These are phyloP conservation scores for Drosophila arawakana DNA, from an alignment of 1,140 invertebrate species.

Conservation along the genomic window DNA sequence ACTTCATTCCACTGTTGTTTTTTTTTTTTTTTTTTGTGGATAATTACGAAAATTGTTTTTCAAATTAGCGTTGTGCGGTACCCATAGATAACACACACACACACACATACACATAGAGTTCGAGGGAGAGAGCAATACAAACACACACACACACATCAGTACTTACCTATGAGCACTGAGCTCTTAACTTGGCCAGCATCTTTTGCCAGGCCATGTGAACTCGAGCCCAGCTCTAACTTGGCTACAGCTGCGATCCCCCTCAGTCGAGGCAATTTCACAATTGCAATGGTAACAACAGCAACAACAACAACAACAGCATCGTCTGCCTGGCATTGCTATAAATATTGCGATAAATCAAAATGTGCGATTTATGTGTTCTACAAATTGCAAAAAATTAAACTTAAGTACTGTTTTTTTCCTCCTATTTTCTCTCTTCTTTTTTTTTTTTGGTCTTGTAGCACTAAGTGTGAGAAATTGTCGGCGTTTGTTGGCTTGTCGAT, in stretches of 20 bases:
- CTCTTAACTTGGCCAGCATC: constrained; percentile 76
- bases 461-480: constrained; percentile 81
- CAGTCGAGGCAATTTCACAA: constrained; percentile 72
- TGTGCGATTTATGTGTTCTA: constrained; percentile 83
- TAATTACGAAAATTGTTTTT: constrained; percentile 84
- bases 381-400: constrained; percentile 83
- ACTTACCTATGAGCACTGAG: constrained; percentile 20
- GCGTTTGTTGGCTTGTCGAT: constrained; percentile 58
- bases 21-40: constrained; percentile 66
- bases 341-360: constrained; percentile 83
- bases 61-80: constrained; percentile 83
- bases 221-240: constrained; percentile 29
- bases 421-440: constrained; percentile 10
- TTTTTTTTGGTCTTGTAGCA: constrained; percentile 21
- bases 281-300: constrained; percentile 72
- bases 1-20: constrained; percentile 32
- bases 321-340: constrained; percentile 79
- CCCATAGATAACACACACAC: constrained; percentile 74
- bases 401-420: constrained; percentile 74
- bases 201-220: constrained; percentile 71
- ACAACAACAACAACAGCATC: constrained; percentile 19
- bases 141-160: constrained; percentile 32
- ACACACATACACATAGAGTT: constrained; percentile 10
- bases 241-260: constrained; percentile 51
- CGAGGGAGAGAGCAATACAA: constrained; percentile 16